Base-by-base conservation (phyloP, 2,797 vertebrate genomes). In the Gastrophryne carolinensis region DNA sequence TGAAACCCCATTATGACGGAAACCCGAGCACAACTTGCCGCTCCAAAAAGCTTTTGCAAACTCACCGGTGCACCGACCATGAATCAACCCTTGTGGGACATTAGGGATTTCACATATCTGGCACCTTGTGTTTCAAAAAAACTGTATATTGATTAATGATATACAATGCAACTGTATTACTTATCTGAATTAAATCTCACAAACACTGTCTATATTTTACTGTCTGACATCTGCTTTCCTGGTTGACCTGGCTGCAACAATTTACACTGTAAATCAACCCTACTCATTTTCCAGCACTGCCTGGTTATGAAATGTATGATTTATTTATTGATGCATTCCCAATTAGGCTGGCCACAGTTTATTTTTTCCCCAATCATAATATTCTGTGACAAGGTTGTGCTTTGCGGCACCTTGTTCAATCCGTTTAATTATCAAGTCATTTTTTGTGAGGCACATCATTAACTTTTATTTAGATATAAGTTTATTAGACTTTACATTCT, bases 271-370 rank as follows among this genome's bases (percentile, higher is more conserved):
- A 64, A 73, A 63, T 63, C 19, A 53, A 53, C 9, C n/a, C 24
- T 58, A n/a, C 29, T 72, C 29, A 12, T 39, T 64, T 73, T 64
- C 13, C 34, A 12, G 41, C 50, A 44, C 34, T 73, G 54, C 49
- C 71, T 73, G 58, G 47, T 49, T 61, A 12, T 30, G 60, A 64
- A 72, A 54, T 54, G 64, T 53, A 73, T 30, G 49, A 73, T 49
- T 63, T 60, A 64, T 64, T n/a, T 53, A 19, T 54, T 64, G 34
- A 50, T 15, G 58, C 44, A 54, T 73, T 63, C 47, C 47, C n/a
- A 64, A 73, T 73, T 64, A 73, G 23, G 32, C 52, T 21, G 24
- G 71, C 32, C 34, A 44, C 11, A 29, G 32, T 63, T 64, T 52
- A 63, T 39, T 52, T 63, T 72, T 52, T 63, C 32, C n/a, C 26